Percentiles rank a stretch among this genome's conserved stretches.
Conservation (phyloP, 2,888 invertebrate species). For the Leptogaster cylindrica region DNA sequence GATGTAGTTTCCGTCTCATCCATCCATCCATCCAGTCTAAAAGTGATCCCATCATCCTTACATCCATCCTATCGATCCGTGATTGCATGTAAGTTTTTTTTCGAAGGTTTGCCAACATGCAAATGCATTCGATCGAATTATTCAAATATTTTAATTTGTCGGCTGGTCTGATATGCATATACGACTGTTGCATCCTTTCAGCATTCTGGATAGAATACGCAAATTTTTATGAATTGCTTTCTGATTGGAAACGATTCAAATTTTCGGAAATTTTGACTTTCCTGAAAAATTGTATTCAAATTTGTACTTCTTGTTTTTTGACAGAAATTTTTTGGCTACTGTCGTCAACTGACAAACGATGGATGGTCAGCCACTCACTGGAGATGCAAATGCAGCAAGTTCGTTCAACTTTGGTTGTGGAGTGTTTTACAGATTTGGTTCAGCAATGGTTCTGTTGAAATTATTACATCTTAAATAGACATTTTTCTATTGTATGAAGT, state of each 20-base stretch:
- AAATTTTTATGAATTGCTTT: constrained; percentile 42
- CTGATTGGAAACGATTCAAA: constrained; percentile 33
- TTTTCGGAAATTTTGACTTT: constrained; percentile 2
- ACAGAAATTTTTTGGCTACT: background rate
- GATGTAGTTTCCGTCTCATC: constrained; percentile 26
- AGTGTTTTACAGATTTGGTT: no score
- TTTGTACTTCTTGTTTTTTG: constrained; percentile 5
- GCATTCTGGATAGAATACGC: constrained; percentile 26
- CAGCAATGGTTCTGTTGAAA: no score
- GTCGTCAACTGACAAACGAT: background rate
- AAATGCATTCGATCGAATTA: constrained; percentile 29
- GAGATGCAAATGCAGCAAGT: background rate
- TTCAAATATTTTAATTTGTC: constrained; percentile 40
- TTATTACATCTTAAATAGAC: no score
- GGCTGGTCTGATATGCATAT: constrained; percentile 30
- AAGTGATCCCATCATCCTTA: constrained; percentile 4
- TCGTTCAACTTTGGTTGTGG: constrained; percentile 7
- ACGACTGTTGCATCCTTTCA: background rate
- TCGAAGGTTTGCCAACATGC: constrained; percentile 33
- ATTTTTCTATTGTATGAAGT: no score
- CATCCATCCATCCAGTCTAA: constrained; percentile 11
- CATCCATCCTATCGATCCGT: constrained; percentile 13
- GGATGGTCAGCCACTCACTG: background rate
- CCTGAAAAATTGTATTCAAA: constrained; percentile 39
- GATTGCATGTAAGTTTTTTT: constrained; percentile 16